A percentile compares a stretch with the other conserved stretches of the same genome.
Evolutionary conservation across 2,113 vertebrate genomes (phyloP).

Genomic region (Salvelinus sp.): DNA sequence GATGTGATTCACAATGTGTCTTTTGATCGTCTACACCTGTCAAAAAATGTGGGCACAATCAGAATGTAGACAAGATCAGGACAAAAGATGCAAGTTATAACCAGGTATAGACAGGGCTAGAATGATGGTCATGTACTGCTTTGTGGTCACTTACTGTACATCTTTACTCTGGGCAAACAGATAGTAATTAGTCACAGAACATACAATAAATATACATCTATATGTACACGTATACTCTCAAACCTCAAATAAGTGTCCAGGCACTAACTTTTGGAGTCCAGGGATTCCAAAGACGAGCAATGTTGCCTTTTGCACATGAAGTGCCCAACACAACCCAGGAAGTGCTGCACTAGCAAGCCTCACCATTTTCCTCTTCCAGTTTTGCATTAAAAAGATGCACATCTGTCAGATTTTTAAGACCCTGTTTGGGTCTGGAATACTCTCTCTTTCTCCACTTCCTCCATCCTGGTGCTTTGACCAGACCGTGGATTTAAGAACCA

Average conservation of each 20-base stretch:
- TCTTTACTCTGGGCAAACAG: conserved; percentile 72
- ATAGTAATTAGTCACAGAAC: conserved; percentile 76
- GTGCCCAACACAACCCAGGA: conserved; percentile 32
- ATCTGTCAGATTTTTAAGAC: background rate
- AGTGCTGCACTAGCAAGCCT: conserved; percentile 8
- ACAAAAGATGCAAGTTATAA: too few species aligned
- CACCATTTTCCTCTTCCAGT: conserved; percentile 20
- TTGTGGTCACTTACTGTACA: conserved; percentile 63
- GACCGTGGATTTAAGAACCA: too few species aligned
- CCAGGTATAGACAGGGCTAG: conserved; percentile 21
- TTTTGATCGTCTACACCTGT: too few species aligned
- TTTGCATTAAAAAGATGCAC: conserved; percentile 40
- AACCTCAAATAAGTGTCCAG: conserved; percentile 65
- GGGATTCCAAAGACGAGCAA: conserved; percentile 19
- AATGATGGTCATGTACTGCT: conserved; percentile 66
- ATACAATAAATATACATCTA: conserved; percentile 77
- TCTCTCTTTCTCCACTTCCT: background rate
- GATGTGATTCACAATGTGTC: too few species aligned
- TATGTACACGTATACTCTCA: conserved; percentile 70
- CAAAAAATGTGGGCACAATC: too few species aligned
- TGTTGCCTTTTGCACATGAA: background rate
- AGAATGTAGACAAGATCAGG: too few species aligned
- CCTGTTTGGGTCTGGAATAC: conserved; percentile 28
- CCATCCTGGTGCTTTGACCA: too few species aligned
- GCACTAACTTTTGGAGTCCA: conserved; percentile 66